phyloP scores from a whole-genome alignment of 1,140 invertebrate species.

The Caenorhabditis tropicalis region DNA sequence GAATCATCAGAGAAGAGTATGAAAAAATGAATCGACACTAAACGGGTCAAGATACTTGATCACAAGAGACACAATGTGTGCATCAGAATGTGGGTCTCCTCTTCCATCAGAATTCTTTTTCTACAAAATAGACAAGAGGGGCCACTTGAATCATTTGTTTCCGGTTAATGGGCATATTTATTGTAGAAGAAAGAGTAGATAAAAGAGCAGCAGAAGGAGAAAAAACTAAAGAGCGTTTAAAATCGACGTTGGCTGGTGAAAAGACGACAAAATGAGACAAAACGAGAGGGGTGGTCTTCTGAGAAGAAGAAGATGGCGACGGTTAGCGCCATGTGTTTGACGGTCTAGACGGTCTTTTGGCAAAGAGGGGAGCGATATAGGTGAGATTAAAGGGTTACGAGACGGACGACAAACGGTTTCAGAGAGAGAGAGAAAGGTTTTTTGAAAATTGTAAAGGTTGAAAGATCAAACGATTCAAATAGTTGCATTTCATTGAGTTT shows the following conservation, averaged over 20 bases:
- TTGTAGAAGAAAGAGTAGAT: background rate
- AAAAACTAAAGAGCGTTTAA: too few relatives aligned
- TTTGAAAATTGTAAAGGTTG: background rate
- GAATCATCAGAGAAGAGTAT: background rate
- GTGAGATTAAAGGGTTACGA: background rate
- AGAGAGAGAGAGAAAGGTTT: background rate
- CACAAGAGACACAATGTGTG: background rate
- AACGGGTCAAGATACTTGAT: background rate
- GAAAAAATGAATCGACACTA: background rate
- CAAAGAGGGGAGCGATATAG: background rate
- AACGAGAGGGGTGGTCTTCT: background rate
- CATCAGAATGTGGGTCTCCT: slow-evolving; percentile 13
- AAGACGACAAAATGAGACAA: background rate
- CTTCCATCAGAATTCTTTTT: too few relatives aligned
- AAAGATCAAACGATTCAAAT: background rate
- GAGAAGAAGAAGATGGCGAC: background rate
- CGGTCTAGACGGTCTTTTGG: background rate
- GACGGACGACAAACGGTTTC: background rate
- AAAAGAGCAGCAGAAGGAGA: too few relatives aligned
- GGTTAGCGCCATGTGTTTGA: background rate
- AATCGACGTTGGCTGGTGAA: too few relatives aligned
- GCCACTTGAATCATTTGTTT: slow-evolving; percentile 1
- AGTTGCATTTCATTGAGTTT: too few relatives aligned
- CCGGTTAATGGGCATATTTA: background rate
- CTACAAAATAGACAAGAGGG: background rate